A percentile compares a stretch with the other conserved stretches of the same genome.
phyloP scores from a whole-genome alignment of 2,888 invertebrate genomes.

The Oscheius sp. region DNA sequence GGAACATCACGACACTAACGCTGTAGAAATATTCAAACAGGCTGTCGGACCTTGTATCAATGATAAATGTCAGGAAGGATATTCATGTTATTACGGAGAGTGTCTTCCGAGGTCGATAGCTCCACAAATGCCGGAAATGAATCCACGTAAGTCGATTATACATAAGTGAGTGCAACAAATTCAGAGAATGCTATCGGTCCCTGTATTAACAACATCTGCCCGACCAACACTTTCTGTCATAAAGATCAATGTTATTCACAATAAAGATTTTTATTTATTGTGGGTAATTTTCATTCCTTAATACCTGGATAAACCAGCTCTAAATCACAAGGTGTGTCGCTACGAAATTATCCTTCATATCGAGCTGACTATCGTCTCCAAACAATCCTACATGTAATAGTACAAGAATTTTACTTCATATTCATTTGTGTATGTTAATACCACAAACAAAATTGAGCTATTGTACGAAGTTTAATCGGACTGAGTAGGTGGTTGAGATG shows the following conservation, averaged over 20 bases:
- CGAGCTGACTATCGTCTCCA: too few species aligned
- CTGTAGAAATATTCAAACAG: slow-evolving; percentile 38
- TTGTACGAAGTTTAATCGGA: too few species aligned
- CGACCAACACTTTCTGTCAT: slow-evolving; percentile 44
- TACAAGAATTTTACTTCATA: too few species aligned
- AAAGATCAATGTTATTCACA: slow-evolving; percentile 43
- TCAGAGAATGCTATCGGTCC: slow-evolving; percentile 46
- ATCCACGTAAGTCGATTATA: slow-evolving; percentile 32
- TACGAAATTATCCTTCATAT: too few species aligned
- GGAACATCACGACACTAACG: not conserved
- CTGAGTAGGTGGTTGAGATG: too few species aligned
- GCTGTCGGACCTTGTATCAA: slow-evolving; percentile 56
- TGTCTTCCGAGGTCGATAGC: slow-evolving; percentile 49
- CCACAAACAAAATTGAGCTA: too few species aligned
- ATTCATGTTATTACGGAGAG: slow-evolving; percentile 51
- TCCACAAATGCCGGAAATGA: slow-evolving; percentile 46
- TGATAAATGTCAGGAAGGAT: slow-evolving; percentile 44
- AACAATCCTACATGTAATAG: too few species aligned
- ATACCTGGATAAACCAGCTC: too few species aligned
- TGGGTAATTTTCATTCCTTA: too few species aligned
- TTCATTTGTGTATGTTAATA: too few species aligned
- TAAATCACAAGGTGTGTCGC: too few species aligned
- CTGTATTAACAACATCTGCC: slow-evolving; percentile 46
- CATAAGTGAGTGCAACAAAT: not conserved
- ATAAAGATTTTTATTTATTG: not conserved